phyloP scores from a whole-genome alignment of 2,888 invertebrate species.

The Pecten maximus region DNA sequence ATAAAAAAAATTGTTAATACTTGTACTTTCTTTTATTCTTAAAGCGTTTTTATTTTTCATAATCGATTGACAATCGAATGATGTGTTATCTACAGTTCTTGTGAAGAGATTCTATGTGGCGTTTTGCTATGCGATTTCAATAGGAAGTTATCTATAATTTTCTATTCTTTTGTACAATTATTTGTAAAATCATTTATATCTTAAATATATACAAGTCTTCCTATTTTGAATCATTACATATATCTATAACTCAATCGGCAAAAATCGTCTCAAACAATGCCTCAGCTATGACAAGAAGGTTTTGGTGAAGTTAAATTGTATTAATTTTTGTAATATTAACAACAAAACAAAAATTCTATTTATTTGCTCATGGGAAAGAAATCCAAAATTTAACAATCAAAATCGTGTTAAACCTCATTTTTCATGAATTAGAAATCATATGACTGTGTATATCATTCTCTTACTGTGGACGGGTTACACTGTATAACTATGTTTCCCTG shows the following conservation, averaged over 20 bases:
- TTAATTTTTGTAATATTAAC: not conserved
- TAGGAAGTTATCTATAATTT: not conserved
- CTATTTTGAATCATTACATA: not conserved
- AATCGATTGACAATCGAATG: conserved; percentile 23
- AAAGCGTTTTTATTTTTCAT: not conserved
- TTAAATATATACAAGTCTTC: conserved; percentile 5
- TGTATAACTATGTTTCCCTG: too few relatives aligned
- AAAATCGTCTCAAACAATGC: not conserved
- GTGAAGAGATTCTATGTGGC: not conserved
- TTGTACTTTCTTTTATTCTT: not conserved
- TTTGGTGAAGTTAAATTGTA: not conserved
- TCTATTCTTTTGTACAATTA: not conserved
- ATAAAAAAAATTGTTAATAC: not conserved
- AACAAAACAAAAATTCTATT: not conserved
- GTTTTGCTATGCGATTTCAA: not conserved
- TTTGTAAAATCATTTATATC: not conserved
- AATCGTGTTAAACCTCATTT: not conserved
- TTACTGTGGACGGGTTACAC: too few relatives aligned
- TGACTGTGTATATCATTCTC: not conserved
- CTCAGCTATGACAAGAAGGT: not conserved
- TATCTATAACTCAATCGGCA: not conserved
- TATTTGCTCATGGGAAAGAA: not conserved
- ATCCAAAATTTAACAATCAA: conserved; percentile 15
- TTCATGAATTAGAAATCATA: not conserved
- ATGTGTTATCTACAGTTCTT: not conserved